A percentile compares a stretch with the other conserved stretches of the same genome.
Conservation (phyloP, 2,888 invertebrate species). For the Clusia tigrina region DNA sequence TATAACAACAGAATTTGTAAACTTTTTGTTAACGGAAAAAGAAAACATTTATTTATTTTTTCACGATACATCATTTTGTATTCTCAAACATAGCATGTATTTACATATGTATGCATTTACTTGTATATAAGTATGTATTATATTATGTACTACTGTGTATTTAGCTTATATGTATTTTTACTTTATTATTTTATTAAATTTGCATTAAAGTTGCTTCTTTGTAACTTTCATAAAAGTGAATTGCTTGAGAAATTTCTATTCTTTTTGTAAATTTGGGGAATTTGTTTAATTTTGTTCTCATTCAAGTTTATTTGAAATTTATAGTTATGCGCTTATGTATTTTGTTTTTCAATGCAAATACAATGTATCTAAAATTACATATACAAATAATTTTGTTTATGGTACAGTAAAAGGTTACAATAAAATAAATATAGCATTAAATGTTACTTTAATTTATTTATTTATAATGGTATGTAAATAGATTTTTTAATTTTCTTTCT, state of each 20-base stretch:
- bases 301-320: no score
- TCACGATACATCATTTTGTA: constrained; percentile 38
- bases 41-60: constrained; percentile 54
- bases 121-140: constrained; percentile 14
- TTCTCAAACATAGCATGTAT: constrained; percentile 10
- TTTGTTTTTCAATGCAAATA: no score
- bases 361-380: no score
- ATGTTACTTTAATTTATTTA: constrained; percentile 10
- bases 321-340: no score
- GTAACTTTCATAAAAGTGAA: no score
- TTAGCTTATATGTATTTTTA: constrained; percentile 20
- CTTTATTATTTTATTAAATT: not conserved
- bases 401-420: constrained; percentile 1
- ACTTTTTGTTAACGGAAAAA: constrained; percentile 51
- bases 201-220: no score
- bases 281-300: no score
- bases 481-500: no score
- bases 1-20: not conserved
- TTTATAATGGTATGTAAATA: constrained; percentile 20
- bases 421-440: constrained; percentile 2
- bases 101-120: constrained; percentile 37
- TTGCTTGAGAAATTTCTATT: no score
- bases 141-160: constrained; percentile 35
- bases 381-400: no score
- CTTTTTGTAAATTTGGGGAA: not conserved